Percentiles rank a stretch among this genome's conserved stretches.
These are phyloP conservation scores for Halcyon senegalensis DNA, from an alignment of 2,113 vertebrate genomes.

Conservation along the genomic window DNA sequence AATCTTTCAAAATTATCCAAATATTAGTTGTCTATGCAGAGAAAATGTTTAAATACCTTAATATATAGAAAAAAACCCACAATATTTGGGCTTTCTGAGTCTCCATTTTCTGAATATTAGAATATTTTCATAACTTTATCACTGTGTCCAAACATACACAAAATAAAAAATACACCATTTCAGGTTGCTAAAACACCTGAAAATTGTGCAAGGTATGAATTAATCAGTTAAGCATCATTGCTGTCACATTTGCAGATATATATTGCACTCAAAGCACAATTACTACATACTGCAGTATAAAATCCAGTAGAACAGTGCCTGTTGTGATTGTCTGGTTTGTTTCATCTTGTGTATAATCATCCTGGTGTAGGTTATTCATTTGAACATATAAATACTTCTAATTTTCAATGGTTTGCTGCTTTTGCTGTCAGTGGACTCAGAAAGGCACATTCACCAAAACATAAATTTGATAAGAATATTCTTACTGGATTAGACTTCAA, in stretches of 20 bases:
- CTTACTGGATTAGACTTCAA: not conserved
- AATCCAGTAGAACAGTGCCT: not conserved
- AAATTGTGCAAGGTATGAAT: not conserved
- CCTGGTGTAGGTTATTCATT: rapidly evolving
- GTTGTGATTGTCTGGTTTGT: not conserved
- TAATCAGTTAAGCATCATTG: not conserved
- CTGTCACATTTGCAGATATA: not conserved
- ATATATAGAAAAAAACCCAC: not conserved
- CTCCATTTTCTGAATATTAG: not conserved
- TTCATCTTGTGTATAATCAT: not conserved
- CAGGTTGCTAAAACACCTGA: not conserved
- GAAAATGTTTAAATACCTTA: not conserved
- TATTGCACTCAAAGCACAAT: not conserved
- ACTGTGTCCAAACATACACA: not conserved
- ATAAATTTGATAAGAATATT: not conserved
- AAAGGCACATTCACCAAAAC: not conserved
- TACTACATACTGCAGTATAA: not conserved
- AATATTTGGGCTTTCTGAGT: not conserved
- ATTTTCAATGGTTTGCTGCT: not conserved
- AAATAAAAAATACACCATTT: not conserved
- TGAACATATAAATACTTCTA: not conserved
- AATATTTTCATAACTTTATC: not conserved
- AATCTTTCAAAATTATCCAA: not conserved
- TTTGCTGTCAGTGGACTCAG: not conserved
- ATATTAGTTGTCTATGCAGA: not conserved